Base-by-base conservation (phyloP, 2,888 invertebrate species). In the Galerucella pusilla region DNA sequence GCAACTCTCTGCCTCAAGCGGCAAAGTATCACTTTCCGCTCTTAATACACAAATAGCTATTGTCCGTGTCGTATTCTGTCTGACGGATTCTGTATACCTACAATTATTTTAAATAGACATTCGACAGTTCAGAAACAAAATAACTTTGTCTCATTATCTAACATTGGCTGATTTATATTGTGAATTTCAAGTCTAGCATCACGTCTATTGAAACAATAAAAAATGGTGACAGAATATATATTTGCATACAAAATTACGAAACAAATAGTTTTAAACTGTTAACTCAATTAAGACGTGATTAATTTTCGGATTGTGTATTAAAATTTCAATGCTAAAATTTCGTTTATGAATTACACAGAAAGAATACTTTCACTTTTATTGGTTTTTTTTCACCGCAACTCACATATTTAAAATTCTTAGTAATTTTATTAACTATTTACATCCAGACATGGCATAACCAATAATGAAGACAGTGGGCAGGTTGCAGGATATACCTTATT, bases 221-320 rank as follows among this genome's bases (percentile, higher is more conserved):
- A 69, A 61, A 16, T 69, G 69, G 25, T 60, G 46, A 61, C 61
- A 49, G 69, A 69, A 61, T 61, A 60, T 61, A n/a, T 69, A 69
- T 61, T 68, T 46, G 68, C 57, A 61, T 69, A 20, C 16, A 46
- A 57, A 20, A 57, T 71, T 63, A 60, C 54, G 54, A 54, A 35
- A 71, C 25, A 49, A 69, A 74, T 74, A 65, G 14, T 49, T 69
- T 57, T 57, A 68, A 49, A 65, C 68, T 45, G 49, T 61, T 45
- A 63, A 63, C 20, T 61, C 57, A 71, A 71, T 59, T n/a, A 35
- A 20, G 25, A 69, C 74, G 69, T 74, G 74, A 74, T 61, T 74
- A 69, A 69, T 74, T 74, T 73, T 73, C 49, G 66, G 52, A 68
- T 73, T 67, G 46, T 63, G 16, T 57, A 57, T 57, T 57, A 16